Evolutionary conservation across 2,888 invertebrate genomes (phyloP), one percentile per base, ranked within the genome.

Genomic region (Orthosia incerta): DNA sequence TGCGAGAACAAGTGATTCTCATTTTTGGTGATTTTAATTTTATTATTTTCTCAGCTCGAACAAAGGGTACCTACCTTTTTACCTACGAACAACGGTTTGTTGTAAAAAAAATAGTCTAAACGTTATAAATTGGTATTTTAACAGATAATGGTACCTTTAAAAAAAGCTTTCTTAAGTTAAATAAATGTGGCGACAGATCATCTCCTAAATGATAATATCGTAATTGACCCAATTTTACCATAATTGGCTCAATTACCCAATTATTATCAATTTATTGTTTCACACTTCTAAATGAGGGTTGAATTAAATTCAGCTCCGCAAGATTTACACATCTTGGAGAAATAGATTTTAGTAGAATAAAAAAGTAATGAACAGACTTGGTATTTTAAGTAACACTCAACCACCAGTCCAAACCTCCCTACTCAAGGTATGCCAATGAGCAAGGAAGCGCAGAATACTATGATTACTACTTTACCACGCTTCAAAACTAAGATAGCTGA

Each of bases 161-260:
- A 18, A n/a, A 57, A 39, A 59, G n/a, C 2, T 39, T 13, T 13
- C 18, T n/a, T 12, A 39, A 39, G 3, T n/a, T 39, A 13, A 59
- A n/a, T n/a, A 57, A 4, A 20, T 20, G 9, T 56, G 18, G 23
- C 9, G 11, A 20, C 45, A 18, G 23, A 20, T 61, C 11, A 48
- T 62, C 18, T 48, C 16, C 23, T 23, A 12, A 12, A 12, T 61
- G 61, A 16, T 61, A 61, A 62, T 62, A 5, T 18, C 16, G 16
- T 53, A 64, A 53, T 53, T 64, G 64, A 64, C 64, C 64, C 39
- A 64, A 53, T 64, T 64, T 64, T 53, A 7, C 20, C 31, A n/a
- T 15, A 65, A 55, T 55, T 53, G 20, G 39, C 23, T 65, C 53
- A 65, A 65, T 64, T 53, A 31, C 51, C 16, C 20, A 45, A 55